phyloP scores from a whole-genome alignment of 1,140 invertebrate genomes.

The Sitodiplosis mosellana region DNA sequence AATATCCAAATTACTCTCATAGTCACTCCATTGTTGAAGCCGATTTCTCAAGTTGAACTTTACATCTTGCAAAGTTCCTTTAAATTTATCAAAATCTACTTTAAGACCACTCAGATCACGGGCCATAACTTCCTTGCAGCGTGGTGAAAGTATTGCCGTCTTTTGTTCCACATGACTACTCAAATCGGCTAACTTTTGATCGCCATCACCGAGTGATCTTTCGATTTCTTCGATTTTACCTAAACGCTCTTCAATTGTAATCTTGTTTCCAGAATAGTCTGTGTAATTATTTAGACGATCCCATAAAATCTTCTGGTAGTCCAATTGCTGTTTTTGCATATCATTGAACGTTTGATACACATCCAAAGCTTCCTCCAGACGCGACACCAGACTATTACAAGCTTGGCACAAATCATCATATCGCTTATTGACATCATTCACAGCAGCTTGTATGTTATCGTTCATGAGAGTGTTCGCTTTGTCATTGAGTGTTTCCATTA shows the following conservation, averaged over 20 bases:
- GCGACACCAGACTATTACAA: constrained; percentile 39
- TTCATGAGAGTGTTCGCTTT: constrained; percentile 46
- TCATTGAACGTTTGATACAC: constrained; percentile 70
- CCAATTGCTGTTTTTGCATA: constrained; percentile 63
- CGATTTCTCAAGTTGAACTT: constrained; percentile 62
- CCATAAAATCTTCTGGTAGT: constrained; percentile 76
- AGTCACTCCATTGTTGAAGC: constrained; percentile 78
- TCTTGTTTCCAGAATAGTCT: constrained; percentile 67
- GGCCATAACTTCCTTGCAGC: constrained; percentile 63
- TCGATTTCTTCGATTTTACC: constrained; percentile 57
- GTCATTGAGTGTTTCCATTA: constrained; percentile 75
- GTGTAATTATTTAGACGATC: constrained; percentile 55
- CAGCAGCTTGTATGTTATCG: constrained; percentile 40
- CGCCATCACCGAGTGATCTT: constrained; percentile 53
- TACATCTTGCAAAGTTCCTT: constrained; percentile 52
- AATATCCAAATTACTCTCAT: constrained; percentile 68
- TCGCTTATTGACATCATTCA: constrained; percentile 47
- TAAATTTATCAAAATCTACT: constrained; percentile 66
- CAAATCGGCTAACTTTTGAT: constrained; percentile 47
- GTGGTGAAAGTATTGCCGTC: constrained; percentile 41
- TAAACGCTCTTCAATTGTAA: constrained; percentile 49
- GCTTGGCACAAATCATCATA: constrained; percentile 50
- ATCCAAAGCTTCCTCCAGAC: constrained; percentile 54
- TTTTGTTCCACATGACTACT: constrained; percentile 44
- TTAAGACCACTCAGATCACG: constrained; percentile 55